Evolutionary conservation across 1,140 invertebrate genomes (phyloP).

Genomic region (Hesperophylax magnus): DNA sequence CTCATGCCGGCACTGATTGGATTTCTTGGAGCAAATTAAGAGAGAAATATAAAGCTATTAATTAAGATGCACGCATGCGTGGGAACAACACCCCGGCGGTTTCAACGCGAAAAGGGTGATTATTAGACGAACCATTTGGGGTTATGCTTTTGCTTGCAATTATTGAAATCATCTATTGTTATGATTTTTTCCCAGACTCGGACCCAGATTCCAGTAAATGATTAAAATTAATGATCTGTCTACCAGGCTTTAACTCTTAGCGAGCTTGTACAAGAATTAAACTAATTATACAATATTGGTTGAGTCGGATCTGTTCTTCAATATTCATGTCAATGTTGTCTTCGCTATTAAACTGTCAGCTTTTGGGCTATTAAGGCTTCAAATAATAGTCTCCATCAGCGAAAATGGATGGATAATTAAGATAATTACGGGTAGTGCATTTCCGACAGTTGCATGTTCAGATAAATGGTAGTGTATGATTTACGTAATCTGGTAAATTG

Average conservation of each 20-base stretch:
- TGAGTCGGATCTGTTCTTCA: background rate
- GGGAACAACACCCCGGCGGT: conserved; percentile 20
- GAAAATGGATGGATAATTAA: conserved; percentile 4
- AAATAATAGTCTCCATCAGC: conserved; percentile 7
- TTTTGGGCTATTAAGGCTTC: background rate
- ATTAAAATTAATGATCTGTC: conserved; percentile 9
- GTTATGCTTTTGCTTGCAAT: background rate
- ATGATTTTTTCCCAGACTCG: conserved; percentile 15
- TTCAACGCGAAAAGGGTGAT: conserved; percentile 22
- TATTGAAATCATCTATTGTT: conserved; percentile 15
- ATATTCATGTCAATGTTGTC: background rate
- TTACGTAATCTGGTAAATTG: conserved; percentile 33
- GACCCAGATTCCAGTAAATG: background rate
- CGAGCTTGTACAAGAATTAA: background rate
- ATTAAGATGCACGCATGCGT: conserved; percentile 29
- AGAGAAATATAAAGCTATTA: conserved; percentile 21
- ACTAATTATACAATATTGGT: background rate
- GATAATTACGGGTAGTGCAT: conserved; percentile 14
- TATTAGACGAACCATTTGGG: conserved; percentile 15
- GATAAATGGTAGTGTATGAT: conserved; percentile 24
- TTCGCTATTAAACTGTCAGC: too few species aligned
- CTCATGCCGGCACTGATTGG: conserved; percentile 8
- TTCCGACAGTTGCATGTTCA: conserved; percentile 38
- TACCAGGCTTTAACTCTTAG: background rate
- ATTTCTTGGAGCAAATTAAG: conserved; percentile 23